A percentile compares a stretch with the other conserved stretches of the same genome.
phyloP scores from a whole-genome alignment of 2,888 invertebrate genomes.

The Bugulina stolonifera region DNA sequence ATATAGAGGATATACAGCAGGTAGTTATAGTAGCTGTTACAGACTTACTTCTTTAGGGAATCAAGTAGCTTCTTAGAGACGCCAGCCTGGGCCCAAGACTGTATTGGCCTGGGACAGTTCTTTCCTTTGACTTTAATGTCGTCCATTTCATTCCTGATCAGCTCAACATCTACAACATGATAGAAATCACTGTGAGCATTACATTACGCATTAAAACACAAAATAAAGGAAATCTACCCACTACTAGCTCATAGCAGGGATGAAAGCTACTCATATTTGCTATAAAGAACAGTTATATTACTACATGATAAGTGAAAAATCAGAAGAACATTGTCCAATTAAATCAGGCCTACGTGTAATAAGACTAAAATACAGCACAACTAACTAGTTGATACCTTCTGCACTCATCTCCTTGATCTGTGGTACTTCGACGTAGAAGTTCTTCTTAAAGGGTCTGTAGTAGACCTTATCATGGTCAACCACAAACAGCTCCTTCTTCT shows the following conservation, averaged over 20 bases:
- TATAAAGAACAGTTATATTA: too few species aligned
- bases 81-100: constrained; percentile 96
- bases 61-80: constrained; percentile 92
- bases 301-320: too few species aligned
- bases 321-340: too few species aligned
- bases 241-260: too few species aligned
- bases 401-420: constrained; percentile 86
- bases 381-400: too few species aligned
- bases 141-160: constrained; percentile 69
- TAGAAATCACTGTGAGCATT: neutral
- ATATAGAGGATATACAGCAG: too few species aligned
- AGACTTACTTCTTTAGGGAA: constrained; percentile 71
- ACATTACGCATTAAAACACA: too few species aligned
- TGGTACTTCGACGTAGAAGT: constrained; percentile 95
- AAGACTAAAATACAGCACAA: too few species aligned
- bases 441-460: constrained; percentile 83
- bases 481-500: constrained; percentile 62
- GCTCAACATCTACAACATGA: constrained; percentile 53
- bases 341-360: too few species aligned
- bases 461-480: constrained; percentile 61
- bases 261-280: too few species aligned
- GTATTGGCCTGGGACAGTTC: constrained; percentile 87
- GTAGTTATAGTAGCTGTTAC: neutral
- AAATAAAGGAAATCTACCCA: too few species aligned
- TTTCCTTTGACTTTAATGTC: constrained; percentile 93